Evolutionary conservation across 2,113 vertebrate species (phyloP).

Genomic region (Uria aalge): DNA sequence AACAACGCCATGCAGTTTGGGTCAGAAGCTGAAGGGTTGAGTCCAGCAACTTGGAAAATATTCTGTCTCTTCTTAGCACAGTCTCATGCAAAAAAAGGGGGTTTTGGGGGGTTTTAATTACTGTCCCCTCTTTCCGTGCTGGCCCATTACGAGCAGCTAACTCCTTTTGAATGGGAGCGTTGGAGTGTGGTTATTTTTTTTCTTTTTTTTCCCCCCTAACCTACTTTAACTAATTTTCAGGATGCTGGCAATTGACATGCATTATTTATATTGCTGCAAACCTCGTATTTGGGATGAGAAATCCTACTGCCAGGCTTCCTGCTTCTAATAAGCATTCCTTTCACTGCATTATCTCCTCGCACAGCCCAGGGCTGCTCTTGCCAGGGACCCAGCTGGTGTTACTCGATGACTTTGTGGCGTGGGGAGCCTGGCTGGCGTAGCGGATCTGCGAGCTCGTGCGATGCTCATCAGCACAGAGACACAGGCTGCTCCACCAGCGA

Average conservation of each 20-base stretch:
- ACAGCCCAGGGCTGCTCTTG: constrained; percentile 53
- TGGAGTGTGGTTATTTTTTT: not conserved
- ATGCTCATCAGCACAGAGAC: constrained; percentile 37
- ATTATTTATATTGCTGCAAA: constrained; percentile 60
- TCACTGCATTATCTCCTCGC: not conserved
- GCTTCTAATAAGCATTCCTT: constrained; percentile 54
- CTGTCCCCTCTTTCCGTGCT: not conserved
- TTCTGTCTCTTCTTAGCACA: not conserved
- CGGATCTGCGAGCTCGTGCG: not conserved
- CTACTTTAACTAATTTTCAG: constrained; percentile 52
- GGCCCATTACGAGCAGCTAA: not conserved
- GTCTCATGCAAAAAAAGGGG: not conserved
- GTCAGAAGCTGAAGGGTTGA: not conserved
- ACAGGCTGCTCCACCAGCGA: not conserved
- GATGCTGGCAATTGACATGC: constrained; percentile 37
- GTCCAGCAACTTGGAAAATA: not conserved
- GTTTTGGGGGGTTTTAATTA: not conserved
- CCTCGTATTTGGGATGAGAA: constrained; percentile 28
- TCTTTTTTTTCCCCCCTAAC: accelerated
- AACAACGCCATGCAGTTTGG: too few species aligned
- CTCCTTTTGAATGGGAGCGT: not conserved
- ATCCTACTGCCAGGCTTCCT: constrained; percentile 27
- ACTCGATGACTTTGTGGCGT: constrained; percentile 17
- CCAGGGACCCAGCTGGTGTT: constrained; percentile 61
- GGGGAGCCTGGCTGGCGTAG: constrained; percentile 21